These are phyloP conservation scores for Pocillopora grandis DNA, from an alignment of 92 coral and sea anemone genomes.

Conservation along the genomic window DNA sequence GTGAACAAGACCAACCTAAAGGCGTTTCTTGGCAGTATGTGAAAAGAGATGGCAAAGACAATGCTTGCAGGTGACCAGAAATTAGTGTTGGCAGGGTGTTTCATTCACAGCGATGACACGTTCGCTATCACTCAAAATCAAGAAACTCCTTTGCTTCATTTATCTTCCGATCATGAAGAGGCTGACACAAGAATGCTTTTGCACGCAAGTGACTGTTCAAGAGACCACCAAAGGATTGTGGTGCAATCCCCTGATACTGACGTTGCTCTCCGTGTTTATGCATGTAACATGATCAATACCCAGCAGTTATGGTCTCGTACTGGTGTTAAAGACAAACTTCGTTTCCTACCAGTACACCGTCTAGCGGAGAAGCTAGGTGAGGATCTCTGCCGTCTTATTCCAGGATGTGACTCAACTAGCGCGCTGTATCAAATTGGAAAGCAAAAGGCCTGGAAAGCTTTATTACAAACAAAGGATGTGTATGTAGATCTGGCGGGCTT, in stretches of 20 bases:
- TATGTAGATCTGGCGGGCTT: slow-evolving; percentile 21
- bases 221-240: neutral
- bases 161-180: slow-evolving; percentile 37
- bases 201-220: slow-evolving; percentile 32
- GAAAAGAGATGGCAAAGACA: slow-evolving; percentile 18
- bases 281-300: neutral
- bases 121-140: neutral
- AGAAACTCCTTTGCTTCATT: neutral
- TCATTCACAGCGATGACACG: slow-evolving; percentile 3
- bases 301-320: slow-evolving; percentile 35
- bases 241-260: slow-evolving; percentile 43
- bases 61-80: slow-evolving; percentile 20
- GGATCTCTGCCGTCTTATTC: slow-evolving; percentile 7
- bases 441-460: slow-evolving; percentile 43
- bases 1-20: slow-evolving; percentile 40
- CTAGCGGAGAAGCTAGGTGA: slow-evolving; percentile 25
- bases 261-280: slow-evolving; percentile 19
- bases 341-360: slow-evolving; percentile 30
- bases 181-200: slow-evolving; percentile 48
- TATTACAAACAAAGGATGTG: neutral
- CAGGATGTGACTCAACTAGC: slow-evolving; percentile 45
- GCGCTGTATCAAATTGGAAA: slow-evolving; percentile 27
- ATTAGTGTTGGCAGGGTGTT: slow-evolving; percentile 28
- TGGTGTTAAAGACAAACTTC: slow-evolving; percentile 42
- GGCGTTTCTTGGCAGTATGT: slow-evolving; percentile 27